Evolutionary conservation across 2,113 vertebrate genomes (phyloP), one percentile per base, ranked within the genome.

Genomic region (Gambusia holbrooki): DNA sequence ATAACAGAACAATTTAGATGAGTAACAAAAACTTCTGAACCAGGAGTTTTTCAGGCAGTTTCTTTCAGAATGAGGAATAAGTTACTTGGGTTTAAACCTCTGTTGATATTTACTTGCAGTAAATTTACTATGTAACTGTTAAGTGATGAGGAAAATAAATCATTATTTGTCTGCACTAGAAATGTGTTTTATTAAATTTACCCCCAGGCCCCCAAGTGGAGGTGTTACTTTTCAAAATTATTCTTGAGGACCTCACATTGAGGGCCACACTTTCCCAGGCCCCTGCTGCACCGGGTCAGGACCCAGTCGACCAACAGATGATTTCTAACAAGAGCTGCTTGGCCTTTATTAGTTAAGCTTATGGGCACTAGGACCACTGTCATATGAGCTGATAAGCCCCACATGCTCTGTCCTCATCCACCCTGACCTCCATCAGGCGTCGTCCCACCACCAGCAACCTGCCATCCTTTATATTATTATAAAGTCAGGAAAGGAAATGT

Each of bases 401-500:
- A 28, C 40, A 37, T 37, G 32, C 70, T 62, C 61, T 66, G 61
- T 45, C 74, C 68, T 76, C 48, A 25, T 64, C 66, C 66, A 37
- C 64, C 77, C 40, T 54, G 37, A 54, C 76, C 77, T 73, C 25
- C 60, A 22, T 61, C 58, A 66, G 40, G 25, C 71, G 71, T 62
- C 54, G 54, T 54, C 61, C 5, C 65, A 62, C 66, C 75, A 7
- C 77, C 62, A 48, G 32, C 74, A 10, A 29, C 81, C 66, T 85
- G 85, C 90, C 70, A 83, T 79, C 65, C 65, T 8, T 66, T 85
- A 82, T 88, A 87, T 64, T 30, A 62, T 69, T 77, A 76, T 81
- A 85, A 88, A 72, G 64, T 73, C 79, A 33, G 66, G 19, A 11
- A 2, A 10, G 4, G 25, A 77, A 62, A 69, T n/a, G 62, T 63